phyloP scores from a whole-genome alignment of 2,113 vertebrate species.

The Camelus dromedarius region DNA sequence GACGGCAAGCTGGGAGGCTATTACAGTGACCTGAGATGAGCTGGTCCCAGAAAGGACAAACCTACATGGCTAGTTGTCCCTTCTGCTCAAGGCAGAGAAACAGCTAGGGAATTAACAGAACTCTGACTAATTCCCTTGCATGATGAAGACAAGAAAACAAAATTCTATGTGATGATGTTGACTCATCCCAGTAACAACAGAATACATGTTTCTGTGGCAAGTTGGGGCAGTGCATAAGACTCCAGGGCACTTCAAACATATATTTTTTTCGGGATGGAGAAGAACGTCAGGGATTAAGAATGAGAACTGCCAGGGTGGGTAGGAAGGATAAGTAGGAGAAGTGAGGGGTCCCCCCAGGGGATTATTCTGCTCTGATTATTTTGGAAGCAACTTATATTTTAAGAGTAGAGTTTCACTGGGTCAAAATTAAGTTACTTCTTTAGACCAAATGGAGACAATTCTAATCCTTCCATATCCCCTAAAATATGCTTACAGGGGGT shows the following conservation, averaged over 20 bases:
- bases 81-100: not conserved
- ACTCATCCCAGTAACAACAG: not conserved
- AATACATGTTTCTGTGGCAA: not conserved
- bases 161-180: not conserved
- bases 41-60: not conserved
- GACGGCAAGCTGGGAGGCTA: not conserved
- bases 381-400: not conserved
- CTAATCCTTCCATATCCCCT: not conserved
- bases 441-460: not conserved
- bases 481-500: not conserved
- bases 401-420: not conserved
- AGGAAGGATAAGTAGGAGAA: not conserved
- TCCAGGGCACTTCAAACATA: not conserved
- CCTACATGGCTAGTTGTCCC: not conserved
- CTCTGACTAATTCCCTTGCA: not conserved
- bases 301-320: not conserved
- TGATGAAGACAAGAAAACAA: not conserved
- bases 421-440: slow-evolving; percentile 53
- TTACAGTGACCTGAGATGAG: not conserved
- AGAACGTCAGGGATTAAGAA: slow-evolving; percentile 19
- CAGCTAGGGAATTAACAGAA: not conserved
- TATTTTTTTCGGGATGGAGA: not conserved
- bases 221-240: not conserved
- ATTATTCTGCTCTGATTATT: not conserved
- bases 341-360: not conserved